Percentiles rank a stretch among this genome's conserved stretches.
phyloP scores from a whole-genome alignment of 2,888 invertebrate genomes.

The Drosophila helvetica region DNA sequence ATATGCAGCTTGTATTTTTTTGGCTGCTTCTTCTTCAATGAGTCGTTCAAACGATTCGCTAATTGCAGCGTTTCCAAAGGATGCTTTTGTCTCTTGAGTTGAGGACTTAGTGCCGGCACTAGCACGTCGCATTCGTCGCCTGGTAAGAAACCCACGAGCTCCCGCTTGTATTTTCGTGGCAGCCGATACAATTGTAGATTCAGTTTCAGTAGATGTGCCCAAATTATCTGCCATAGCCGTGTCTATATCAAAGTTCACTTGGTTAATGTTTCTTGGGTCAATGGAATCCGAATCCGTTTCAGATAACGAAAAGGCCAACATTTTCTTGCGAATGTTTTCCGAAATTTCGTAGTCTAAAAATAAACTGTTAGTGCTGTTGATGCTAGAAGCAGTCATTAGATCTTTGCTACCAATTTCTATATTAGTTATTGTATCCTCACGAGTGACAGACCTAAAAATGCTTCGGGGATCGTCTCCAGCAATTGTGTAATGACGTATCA shows the following conservation, averaged over 20 bases:
- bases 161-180: slow-evolving; percentile 83
- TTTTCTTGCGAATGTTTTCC: slow-evolving; percentile 80
- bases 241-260: slow-evolving; percentile 79
- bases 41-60: slow-evolving; percentile 81
- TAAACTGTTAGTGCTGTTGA: slow-evolving; percentile 58
- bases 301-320: slow-evolving; percentile 81
- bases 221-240: slow-evolving; percentile 78
- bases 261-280: slow-evolving; percentile 60
- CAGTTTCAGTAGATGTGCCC: slow-evolving; percentile 82
- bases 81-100: slow-evolving; percentile 70
- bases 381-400: slow-evolving; percentile 3
- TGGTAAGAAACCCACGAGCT: slow-evolving; percentile 80
- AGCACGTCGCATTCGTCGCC: slow-evolving; percentile 74
- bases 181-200: slow-evolving; percentile 82
- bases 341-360: slow-evolving; percentile 76
- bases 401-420: slow-evolving; percentile 45
- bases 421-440: slow-evolving; percentile 66
- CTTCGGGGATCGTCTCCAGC: slow-evolving; percentile 60
- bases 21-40: slow-evolving; percentile 75
- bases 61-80: slow-evolving; percentile 82
- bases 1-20: slow-evolving; percentile 70
- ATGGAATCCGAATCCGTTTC: slow-evolving; percentile 82
- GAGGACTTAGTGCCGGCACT: slow-evolving; percentile 75
- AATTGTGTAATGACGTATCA: slow-evolving; percentile 72
- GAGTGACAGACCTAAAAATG: slow-evolving; percentile 70